These are phyloP conservation scores for Atta cephalotes DNA, from an alignment of 1,140 invertebrate genomes.

Conservation along the genomic window DNA sequence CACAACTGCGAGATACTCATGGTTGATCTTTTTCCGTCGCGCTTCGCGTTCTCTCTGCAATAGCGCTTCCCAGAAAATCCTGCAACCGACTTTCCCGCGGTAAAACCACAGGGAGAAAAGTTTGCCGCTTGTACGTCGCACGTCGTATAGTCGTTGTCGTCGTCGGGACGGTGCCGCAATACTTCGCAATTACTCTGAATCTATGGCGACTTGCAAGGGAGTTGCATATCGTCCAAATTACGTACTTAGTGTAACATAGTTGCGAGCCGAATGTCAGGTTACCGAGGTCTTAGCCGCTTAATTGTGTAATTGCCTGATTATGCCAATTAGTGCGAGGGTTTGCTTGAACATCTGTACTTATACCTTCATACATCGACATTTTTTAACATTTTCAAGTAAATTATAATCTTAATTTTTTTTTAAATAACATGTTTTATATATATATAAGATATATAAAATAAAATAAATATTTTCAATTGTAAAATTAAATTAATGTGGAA, in stretches of 20 bases:
- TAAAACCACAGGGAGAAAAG: conserved; percentile 45
- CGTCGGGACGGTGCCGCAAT: conserved; percentile 26
- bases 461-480: conserved; percentile 1
- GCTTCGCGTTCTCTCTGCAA: neutral
- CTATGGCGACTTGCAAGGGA: conserved; percentile 72
- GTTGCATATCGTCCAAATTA: conserved; percentile 76
- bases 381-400: neutral
- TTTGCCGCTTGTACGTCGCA: conserved; percentile 38
- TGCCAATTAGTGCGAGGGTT: conserved; percentile 63
- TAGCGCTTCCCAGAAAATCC: conserved; percentile 16
- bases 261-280: conserved; percentile 60
- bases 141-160: neutral
- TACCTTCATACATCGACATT: neutral
- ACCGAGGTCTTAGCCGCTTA: conserved; percentile 31
- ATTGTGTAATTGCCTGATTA: conserved; percentile 76
- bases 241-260: conserved; percentile 71
- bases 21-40: conserved; percentile 33
- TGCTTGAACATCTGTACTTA: neutral
- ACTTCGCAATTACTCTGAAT: conserved; percentile 76
- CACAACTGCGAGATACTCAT: neutral
- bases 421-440: neutral
- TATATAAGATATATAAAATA: too few relatives aligned
- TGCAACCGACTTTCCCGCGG: conserved; percentile 3
- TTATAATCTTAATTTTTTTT: neutral
- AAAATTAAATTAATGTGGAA: conserved; percentile 12